A percentile compares a stretch with the other conserved stretches of the same genome.
phyloP scores from a whole-genome alignment of 2,113 vertebrate species.

The Leiothrix lutea region DNA sequence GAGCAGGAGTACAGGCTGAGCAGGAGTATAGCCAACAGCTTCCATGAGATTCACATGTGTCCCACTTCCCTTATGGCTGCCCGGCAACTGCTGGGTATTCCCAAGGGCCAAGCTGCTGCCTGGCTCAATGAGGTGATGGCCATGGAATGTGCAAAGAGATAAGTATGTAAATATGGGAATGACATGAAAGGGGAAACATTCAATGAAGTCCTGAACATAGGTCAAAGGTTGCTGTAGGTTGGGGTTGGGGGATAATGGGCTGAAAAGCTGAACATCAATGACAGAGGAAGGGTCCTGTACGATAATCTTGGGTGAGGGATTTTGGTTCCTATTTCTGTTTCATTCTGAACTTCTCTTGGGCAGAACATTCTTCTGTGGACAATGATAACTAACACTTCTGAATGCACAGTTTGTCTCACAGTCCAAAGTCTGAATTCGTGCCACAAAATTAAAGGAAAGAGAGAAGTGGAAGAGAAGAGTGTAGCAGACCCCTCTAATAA shows the following conservation, averaged over 20 bases:
- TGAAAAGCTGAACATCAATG: neutral
- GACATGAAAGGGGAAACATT: neutral
- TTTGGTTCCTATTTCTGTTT: neutral
- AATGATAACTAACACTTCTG: neutral
- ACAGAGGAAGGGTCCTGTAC: neutral
- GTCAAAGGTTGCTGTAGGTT: neutral
- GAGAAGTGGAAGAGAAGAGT: neutral
- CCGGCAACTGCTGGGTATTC: neutral
- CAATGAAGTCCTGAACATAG: neutral
- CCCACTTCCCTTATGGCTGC: neutral
- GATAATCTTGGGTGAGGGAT: neutral
- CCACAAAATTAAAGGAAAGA: neutral
- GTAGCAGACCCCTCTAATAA: neutral
- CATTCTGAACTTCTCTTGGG: neutral
- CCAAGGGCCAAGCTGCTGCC: neutral
- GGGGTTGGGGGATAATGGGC: neutral
- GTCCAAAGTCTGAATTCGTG: neutral
- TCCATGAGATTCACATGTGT: neutral
- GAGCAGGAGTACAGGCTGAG: neutral
- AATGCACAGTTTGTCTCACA: neutral
- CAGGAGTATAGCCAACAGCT: neutral
- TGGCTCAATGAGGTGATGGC: neutral
- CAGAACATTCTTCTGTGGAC: neutral
- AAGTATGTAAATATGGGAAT: neutral
- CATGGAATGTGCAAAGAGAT: neutral